Base-by-base conservation (phyloP, 2,888 invertebrate genomes). In the Syritta pipiens region DNA sequence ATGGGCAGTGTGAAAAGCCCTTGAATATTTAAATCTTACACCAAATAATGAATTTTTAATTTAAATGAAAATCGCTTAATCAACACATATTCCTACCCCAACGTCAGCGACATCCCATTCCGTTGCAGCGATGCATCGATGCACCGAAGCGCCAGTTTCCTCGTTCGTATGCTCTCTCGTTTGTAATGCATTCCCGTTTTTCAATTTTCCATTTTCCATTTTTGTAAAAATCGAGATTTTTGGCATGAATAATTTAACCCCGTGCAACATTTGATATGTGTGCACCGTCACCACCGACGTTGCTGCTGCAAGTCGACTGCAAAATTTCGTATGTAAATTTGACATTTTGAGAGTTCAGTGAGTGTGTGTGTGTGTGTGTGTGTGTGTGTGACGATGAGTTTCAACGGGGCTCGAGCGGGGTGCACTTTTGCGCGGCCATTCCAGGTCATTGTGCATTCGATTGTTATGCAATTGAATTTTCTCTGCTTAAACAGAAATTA, bases 51-150 rank as follows among this genome's bases (percentile, higher is more conserved):
- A 79, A 79, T 79, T 79, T 79, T 79, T 79, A 74, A 79, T 79
- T 79, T 79, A 79, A 79, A 79, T 79, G 79, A 79, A 79, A 79
- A 79, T 79, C 79, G 79, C 79, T 79, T 79, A 79, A 79, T 79
- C 79, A 74, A 68, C 74, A 79, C 79, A 72, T 57, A 71, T 44
- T 53, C 24, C 17, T 7, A 5, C 10, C 32, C 42, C 12, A n/a
- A 4, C 22, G 6, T 19, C 12, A 4, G 3, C 59, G 22, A 12
- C 20, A n/a, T 6, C 1, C 12, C 10, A n/a, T n/a, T 1, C 2
- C 6, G 35, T 35, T 14, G 2, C 2, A 12, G 10, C 17, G 35
- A 12, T 37, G 14, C 14, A 14, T 0, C 14, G 17, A 4, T 4
- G 14, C 37, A 17, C 37, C 37, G 17, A 37, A 14, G 37, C 14